Conservation (phyloP, 2,113 vertebrate species). For the Paraplagusia blochii region DNA sequence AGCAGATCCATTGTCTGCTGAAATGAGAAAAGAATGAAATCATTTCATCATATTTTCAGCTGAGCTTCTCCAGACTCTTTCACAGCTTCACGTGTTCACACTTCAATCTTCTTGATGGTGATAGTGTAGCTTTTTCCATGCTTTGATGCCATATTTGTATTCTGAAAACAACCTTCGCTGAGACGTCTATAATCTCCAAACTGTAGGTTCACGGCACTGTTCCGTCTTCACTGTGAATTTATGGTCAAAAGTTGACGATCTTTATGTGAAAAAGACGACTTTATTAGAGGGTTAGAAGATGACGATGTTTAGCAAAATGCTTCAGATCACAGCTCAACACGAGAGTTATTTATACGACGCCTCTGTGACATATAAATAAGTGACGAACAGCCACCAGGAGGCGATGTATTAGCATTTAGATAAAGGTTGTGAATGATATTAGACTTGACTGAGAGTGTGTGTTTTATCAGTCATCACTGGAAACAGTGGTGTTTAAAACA, state of each 20-base stretch:
- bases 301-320: no score
- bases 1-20: slow-evolving; percentile 15
- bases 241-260: no score
- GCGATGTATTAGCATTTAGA: slow-evolving; percentile 67
- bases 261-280: no score
- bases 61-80: slow-evolving; percentile 15
- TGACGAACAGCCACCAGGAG: no score
- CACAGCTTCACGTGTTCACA: slow-evolving; percentile 10
- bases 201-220: no score
- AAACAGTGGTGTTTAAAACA: slow-evolving; percentile 10
- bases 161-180: neutral
- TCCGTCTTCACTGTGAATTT: no score
- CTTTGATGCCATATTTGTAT: slow-evolving; percentile 15
- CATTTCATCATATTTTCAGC: slow-evolving; percentile 48
- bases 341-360: no score
- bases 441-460: slow-evolving; percentile 48
- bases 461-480: slow-evolving; percentile 36
- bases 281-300: no score
- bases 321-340: no score
- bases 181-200: no score
- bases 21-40: slow-evolving; percentile 14
- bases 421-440: slow-evolving; percentile 54
- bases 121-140: slow-evolving; percentile 24
- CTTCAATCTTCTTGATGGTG: slow-evolving; percentile 11
- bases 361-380: no score